Percentiles rank a stretch among this genome's conserved stretches.
Conservation (phyloP, 64 coral and sea anemone species). For the Acropora yongei region DNA sequence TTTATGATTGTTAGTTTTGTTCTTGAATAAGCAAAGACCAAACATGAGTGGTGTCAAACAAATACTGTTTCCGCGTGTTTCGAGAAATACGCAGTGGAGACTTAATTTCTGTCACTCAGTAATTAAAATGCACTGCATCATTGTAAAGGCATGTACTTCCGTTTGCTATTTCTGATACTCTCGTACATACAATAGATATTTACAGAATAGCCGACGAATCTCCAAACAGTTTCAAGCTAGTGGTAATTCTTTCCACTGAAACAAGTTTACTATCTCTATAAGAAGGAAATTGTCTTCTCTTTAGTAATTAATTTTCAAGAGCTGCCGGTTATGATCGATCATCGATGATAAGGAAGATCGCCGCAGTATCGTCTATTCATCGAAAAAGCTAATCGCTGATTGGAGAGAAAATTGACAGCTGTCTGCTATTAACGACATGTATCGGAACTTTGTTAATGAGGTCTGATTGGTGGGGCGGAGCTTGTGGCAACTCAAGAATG, state of each 20-base stretch:
- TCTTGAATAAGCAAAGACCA: too few species aligned
- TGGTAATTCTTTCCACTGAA: too few species aligned
- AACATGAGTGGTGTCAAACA: too few species aligned
- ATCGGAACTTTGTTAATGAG: conserved; percentile 85
- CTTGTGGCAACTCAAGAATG: conserved; percentile 72
- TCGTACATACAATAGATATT: neutral
- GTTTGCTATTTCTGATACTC: neutral
- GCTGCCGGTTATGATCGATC: conserved; percentile 1
- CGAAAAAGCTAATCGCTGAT: conserved; percentile 30
- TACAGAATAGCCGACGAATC: too few species aligned
- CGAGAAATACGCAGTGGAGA: neutral
- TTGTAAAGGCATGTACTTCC: neutral
- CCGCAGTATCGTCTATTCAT: neutral
- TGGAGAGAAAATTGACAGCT: conserved; percentile 26
- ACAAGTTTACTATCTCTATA: too few species aligned
- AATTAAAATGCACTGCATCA: conserved; percentile 35
- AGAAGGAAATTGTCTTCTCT: neutral
- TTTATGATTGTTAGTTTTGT: neutral
- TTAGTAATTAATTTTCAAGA: neutral
- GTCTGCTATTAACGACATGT: conserved; percentile 37
- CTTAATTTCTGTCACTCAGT: conserved; percentile 13
- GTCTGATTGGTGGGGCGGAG: conserved; percentile 96
- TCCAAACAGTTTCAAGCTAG: too few species aligned
- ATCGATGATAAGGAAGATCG: neutral
- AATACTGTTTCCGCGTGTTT: neutral